Evolutionary conservation across 2,888 invertebrate genomes (phyloP).

Genomic region (Brachynemurus nebulosus): DNA sequence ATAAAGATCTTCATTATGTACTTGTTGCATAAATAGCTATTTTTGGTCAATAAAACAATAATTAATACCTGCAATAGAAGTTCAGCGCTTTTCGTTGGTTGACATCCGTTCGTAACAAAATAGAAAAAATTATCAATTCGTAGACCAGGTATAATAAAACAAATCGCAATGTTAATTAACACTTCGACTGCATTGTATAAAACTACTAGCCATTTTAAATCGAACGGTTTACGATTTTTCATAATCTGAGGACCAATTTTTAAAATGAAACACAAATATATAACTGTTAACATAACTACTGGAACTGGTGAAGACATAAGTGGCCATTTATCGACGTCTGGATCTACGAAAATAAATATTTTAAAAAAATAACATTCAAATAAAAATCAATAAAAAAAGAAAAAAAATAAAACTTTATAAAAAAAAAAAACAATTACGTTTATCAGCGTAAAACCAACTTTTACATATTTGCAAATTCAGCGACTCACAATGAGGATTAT

Average conservation of each 20-base stretch:
- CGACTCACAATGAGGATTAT: too few relatives aligned
- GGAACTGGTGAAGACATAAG: conserved; percentile 53
- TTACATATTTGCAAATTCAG: too few relatives aligned
- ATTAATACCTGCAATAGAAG: too few relatives aligned
- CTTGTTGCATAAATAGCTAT: too few relatives aligned
- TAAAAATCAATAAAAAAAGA: background rate
- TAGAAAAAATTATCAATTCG: conserved; percentile 19
- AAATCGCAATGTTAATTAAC: conserved; percentile 37
- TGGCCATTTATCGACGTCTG: conserved; percentile 47
- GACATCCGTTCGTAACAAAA: background rate
- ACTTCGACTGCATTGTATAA: conserved; percentile 57
- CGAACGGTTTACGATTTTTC: conserved; percentile 47
- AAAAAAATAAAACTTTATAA: background rate
- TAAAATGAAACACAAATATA: conserved; percentile 56
- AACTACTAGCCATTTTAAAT: conserved; percentile 48
- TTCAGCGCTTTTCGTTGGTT: background rate
- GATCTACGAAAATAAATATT: conserved; percentile 34
- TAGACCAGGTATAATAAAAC: conserved; percentile 32
- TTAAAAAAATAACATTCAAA: background rate
- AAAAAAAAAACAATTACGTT: too few relatives aligned
- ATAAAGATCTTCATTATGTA: too few relatives aligned
- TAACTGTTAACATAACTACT: conserved; percentile 34
- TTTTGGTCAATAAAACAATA: too few relatives aligned
- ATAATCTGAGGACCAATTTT: conserved; percentile 59
- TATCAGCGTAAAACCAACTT: too few relatives aligned